These are phyloP conservation scores for Gobio gobio DNA, from an alignment of 2,113 vertebrate genomes.

Conservation along the genomic window DNA sequence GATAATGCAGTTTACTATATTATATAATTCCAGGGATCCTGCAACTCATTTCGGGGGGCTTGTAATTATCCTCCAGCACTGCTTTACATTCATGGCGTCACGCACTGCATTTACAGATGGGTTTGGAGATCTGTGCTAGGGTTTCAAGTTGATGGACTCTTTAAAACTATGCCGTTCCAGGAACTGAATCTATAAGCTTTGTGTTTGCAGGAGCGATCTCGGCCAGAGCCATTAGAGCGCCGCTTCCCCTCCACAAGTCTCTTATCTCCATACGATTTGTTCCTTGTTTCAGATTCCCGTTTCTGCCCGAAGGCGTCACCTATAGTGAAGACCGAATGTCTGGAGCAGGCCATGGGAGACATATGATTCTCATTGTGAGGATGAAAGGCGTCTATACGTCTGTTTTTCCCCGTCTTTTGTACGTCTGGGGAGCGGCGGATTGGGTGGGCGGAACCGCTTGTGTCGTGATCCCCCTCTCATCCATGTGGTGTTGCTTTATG, in stretches of 20 bases:
- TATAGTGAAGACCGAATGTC: constrained; percentile 39
- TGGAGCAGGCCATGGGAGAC: constrained; percentile 33
- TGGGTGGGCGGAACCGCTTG: constrained; percentile 3
- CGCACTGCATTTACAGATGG: constrained; percentile 6
- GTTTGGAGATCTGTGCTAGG: background rate
- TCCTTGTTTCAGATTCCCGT: constrained; percentile 34
- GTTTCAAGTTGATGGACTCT: background rate
- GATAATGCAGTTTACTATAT: background rate
- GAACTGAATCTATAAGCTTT: background rate
- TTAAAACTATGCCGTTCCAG: background rate
- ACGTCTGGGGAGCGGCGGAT: constrained; percentile 43
- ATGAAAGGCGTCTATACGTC: constrained; percentile 59
- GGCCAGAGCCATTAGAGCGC: background rate
- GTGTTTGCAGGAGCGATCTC: background rate
- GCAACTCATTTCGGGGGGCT: background rate
- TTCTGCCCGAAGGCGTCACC: constrained; percentile 36
- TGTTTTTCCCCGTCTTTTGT: constrained; percentile 49
- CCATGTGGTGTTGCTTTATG: constrained; percentile 53
- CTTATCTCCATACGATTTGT: constrained; percentile 35
- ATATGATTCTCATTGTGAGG: constrained; percentile 59
- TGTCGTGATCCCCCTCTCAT: constrained; percentile 22
- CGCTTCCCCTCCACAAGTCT: background rate
- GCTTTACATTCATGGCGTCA: background rate
- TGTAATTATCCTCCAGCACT: background rate
- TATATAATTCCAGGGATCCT: background rate